Evolutionary conservation across 1,140 invertebrate species (phyloP).

Genomic region (Tetragnatha versicolor): DNA sequence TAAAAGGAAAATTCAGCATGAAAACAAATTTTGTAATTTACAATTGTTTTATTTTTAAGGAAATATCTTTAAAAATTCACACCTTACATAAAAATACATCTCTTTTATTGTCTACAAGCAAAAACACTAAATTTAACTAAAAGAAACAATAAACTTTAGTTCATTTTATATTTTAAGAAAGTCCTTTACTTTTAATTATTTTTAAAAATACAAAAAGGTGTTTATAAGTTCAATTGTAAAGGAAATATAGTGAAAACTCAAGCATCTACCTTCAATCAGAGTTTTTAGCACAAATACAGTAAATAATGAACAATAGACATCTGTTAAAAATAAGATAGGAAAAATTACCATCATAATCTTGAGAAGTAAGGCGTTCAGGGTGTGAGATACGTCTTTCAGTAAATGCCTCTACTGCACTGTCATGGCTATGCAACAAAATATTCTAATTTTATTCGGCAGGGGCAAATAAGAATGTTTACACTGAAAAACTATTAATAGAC

Average conservation of each 20-base stretch:
- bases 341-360: slow-evolving; percentile 50
- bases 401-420: not conserved
- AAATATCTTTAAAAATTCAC: too few species aligned
- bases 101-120: too few species aligned
- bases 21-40: not conserved
- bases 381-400: not conserved
- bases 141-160: not conserved
- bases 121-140: too few species aligned
- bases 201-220: not conserved
- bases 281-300: not conserved
- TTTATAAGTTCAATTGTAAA: not conserved
- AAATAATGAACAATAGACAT: too few species aligned
- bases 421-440: too few species aligned
- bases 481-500: too few species aligned
- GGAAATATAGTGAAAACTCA: not conserved
- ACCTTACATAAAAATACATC: too few species aligned
- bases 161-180: not conserved
- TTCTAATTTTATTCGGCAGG: too few species aligned
- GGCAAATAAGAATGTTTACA: too few species aligned
- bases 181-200: not conserved
- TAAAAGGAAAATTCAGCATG: slow-evolving; percentile 4
- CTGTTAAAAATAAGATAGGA: not conserved
- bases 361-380: slow-evolving; percentile 18
- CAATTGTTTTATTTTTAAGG: too few species aligned
- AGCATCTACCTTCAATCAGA: not conserved